Conservation (phyloP, 2,113 vertebrate species). For the Aspidoscelis tigris region DNA sequence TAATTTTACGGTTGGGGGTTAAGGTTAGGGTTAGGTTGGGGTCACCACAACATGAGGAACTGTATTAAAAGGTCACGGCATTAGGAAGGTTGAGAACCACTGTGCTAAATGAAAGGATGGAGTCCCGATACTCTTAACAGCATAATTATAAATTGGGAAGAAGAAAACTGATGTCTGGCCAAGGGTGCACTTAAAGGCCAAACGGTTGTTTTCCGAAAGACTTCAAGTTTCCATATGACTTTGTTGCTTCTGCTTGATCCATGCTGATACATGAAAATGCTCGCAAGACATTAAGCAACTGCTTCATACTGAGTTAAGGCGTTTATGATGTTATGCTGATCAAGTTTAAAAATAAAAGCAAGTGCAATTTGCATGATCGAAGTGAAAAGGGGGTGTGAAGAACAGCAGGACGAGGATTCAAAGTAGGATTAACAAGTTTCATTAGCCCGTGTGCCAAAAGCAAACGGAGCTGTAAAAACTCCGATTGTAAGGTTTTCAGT, state of each 20-base stretch:
- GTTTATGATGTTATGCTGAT: conserved; percentile 2
- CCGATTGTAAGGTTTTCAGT: not conserved
- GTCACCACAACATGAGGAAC: no score
- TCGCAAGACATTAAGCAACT: not conserved
- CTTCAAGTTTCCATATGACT: not conserved
- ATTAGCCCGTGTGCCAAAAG: not conserved
- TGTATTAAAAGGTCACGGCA: no score
- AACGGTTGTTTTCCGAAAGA: not conserved
- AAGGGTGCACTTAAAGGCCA: not conserved
- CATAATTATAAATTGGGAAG: not conserved
- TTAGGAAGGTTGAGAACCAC: no score
- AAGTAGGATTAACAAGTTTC: conserved; percentile 8
- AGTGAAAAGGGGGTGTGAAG: not conserved
- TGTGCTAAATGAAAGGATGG: not conserved
- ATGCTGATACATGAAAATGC: not conserved
- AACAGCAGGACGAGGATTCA: not conserved
- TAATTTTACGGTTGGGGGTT: no score
- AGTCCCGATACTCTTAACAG: not conserved
- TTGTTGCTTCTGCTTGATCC: not conserved
- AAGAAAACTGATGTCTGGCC: not conserved
- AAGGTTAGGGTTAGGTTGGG: no score
- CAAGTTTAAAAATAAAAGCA: conserved; percentile 28
- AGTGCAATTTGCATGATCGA: not conserved
- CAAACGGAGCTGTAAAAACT: not conserved
- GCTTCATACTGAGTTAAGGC: not conserved